Conservation (phyloP, 2,797 vertebrate species). For the Forpus xanthops region DNA sequence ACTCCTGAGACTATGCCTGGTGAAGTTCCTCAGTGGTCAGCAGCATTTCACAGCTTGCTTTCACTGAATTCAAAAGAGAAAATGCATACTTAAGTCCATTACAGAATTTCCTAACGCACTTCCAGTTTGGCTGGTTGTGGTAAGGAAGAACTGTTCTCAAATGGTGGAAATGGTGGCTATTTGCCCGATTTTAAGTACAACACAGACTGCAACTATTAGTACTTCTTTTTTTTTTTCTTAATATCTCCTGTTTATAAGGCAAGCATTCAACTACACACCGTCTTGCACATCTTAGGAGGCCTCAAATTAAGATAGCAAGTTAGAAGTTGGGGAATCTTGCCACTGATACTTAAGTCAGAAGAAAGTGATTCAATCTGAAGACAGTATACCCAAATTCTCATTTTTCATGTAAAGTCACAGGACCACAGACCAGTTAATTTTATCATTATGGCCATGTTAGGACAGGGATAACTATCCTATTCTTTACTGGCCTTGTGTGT, state of each 20-base stretch:
- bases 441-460: background rate
- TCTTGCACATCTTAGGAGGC: background rate
- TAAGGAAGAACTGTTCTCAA: background rate
- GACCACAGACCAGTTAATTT: background rate
- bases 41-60: background rate
- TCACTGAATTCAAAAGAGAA: background rate
- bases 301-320: background rate
- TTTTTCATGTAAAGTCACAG: background rate
- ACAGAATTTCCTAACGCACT: background rate
- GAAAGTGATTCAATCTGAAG: background rate
- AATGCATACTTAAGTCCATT: background rate
- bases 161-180: background rate
- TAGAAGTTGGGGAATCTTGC: background rate
- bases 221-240: background rate
- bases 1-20: background rate
- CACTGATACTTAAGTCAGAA: background rate
- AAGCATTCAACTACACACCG: background rate
- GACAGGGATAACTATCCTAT: background rate
- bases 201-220: background rate
- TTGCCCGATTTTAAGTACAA: background rate
- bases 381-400: background rate
- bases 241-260: background rate
- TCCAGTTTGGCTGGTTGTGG: background rate
- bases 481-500: background rate
- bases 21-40: background rate